These are phyloP conservation scores for Erpobdella octoculata DNA, from an alignment of 2,888 invertebrate genomes.

Conservation along the genomic window DNA sequence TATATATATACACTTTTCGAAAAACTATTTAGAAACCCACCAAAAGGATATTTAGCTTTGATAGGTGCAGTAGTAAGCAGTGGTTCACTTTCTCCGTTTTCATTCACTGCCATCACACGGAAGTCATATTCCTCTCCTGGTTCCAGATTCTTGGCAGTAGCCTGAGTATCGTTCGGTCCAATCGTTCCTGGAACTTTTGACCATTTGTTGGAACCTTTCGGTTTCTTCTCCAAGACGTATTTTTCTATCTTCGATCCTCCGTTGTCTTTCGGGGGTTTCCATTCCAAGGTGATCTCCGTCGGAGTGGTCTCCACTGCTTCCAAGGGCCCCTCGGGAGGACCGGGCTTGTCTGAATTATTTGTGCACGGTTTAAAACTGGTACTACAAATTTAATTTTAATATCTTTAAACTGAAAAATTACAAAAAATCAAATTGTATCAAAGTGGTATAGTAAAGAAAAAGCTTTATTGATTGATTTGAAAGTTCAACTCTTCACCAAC, in stretches of 20 bases:
- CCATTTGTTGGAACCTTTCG: conserved; percentile 55
- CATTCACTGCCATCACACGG: conserved; percentile 94
- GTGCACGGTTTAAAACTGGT: neutral
- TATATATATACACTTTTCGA: too few relatives aligned
- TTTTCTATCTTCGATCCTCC: conserved; percentile 90
- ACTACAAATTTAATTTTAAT: neutral
- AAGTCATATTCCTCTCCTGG: conserved; percentile 91
- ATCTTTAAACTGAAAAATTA: neutral
- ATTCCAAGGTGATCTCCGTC: conserved; percentile 85
- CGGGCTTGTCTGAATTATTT: conserved; percentile 66
- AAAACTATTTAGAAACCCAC: conserved; percentile 46
- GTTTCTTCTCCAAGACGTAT: conserved; percentile 87
- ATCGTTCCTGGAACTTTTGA: conserved; percentile 41
- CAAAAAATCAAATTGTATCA: neutral
- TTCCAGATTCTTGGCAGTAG: conserved; percentile 75
- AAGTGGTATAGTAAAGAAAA: too few relatives aligned
- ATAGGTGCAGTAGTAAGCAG: conserved; percentile 82
- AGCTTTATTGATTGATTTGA: too few relatives aligned
- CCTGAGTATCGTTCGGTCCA: conserved; percentile 35
- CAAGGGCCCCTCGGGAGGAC: conserved; percentile 75
- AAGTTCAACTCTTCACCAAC: conserved; percentile 46
- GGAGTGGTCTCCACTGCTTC: conserved; percentile 89
- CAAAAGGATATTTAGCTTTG: conserved; percentile 88
- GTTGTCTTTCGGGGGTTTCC: conserved; percentile 92
- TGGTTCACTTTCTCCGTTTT: conserved; percentile 91